These are phyloP conservation scores for Rhorus exstirpatorius DNA, from an alignment of 2,888 invertebrate species.

Conservation along the genomic window DNA sequence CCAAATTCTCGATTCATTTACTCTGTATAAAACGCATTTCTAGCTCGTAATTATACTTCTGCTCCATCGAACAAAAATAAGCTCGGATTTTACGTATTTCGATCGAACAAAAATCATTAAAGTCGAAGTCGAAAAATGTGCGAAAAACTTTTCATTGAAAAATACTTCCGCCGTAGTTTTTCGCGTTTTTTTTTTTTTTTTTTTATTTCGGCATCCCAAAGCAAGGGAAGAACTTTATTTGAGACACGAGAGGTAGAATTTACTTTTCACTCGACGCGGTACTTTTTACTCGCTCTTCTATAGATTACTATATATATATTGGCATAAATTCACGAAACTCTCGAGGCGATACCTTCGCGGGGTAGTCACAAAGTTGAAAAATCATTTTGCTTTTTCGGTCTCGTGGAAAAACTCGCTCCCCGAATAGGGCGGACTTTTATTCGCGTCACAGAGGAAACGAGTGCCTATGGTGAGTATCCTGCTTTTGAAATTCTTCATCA, in stretches of 20 bases:
- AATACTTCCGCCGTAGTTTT: slow-evolving; percentile 21
- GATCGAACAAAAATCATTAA: no score
- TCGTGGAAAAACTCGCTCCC: no score
- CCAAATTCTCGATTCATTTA: no score
- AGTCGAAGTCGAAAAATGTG: slow-evolving; percentile 9
- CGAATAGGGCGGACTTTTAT: no score
- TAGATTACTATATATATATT: slow-evolving; percentile 8
- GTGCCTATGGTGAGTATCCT: no score
- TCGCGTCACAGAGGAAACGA: no score
- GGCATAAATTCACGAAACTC: slow-evolving; percentile 24
- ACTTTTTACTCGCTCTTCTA: slow-evolving; percentile 19
- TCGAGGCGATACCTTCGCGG: slow-evolving; percentile 33
- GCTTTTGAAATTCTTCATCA: no score
- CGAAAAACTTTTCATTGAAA: slow-evolving; percentile 13
- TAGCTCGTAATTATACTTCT: slow-evolving; percentile 5
- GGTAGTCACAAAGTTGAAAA: slow-evolving; percentile 33
- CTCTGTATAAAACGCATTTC: not conserved
- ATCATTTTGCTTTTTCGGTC: slow-evolving; percentile 36
- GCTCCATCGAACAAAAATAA: slow-evolving; percentile 6
- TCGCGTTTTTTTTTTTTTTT: no score
- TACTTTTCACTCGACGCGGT: slow-evolving; percentile 51
- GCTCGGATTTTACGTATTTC: no score
- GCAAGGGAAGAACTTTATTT: not conserved
- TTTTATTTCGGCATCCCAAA: not conserved
- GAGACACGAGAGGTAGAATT: slow-evolving; percentile 44